Evolutionary conservation across 2,113 vertebrate species (phyloP), one percentile per base, ranked within the genome.

Genomic region (Alces alces): DNA sequence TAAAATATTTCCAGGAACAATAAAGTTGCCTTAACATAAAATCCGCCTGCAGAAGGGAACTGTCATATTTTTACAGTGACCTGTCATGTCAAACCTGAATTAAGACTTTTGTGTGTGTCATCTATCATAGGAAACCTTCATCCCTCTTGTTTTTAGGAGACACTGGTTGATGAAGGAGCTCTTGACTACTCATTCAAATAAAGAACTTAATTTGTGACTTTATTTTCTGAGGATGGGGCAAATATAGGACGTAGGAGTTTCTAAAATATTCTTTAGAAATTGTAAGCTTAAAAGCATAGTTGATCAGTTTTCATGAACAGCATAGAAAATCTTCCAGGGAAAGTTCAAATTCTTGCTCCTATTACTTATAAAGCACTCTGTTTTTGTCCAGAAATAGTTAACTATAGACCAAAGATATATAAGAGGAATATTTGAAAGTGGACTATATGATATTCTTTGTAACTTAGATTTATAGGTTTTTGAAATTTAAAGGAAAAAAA

Each of bases 31-130:
- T 90, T 97, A 85, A 55, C 91, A 76, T 89, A 95, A 94, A 96
- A 89, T 25, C 43, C 6, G 87, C n/a, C 3, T 50, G 64, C 61
- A 97, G 28, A 25, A 89, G 30, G 15, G 96, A 98, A 52, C 13
- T 60, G 17, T 27, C 36, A 58, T 54, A 66, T 78, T 97, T 79
- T 45, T 87, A 66, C n/a, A 97, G 95, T 97, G 82, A 92, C 90
- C 43, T 97, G 30, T 90, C 93, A 93, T n/a, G 93, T 98, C 90
- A 96, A 95, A 87, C 36, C 30, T 96, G 30, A 96, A 12, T 60
- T 52, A 96, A 5, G 36, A 64, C 12, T 95, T 95, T 91, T 94
- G 36, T 30, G 36, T 89, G 78, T 96, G 11, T 45, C 70, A 73
- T 0, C 0, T 25, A 7, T 79, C 25, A 79, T 80, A 70, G 89